Base-by-base conservation (phyloP, 2,797 vertebrate genomes). In the Sebastes nivosus region DNA sequence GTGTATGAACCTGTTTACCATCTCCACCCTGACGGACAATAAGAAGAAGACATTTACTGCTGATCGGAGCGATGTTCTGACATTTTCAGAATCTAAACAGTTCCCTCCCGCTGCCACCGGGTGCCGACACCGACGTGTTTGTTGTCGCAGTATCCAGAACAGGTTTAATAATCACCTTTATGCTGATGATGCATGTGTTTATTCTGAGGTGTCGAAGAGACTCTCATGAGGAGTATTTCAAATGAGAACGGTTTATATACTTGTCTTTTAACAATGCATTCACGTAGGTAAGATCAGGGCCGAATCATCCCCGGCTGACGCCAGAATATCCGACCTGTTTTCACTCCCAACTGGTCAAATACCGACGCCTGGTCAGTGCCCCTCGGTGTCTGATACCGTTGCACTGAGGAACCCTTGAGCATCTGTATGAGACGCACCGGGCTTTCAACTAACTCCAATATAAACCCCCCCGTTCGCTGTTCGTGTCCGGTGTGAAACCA, bases 121-220 rank as follows among this genome's bases (percentile, higher is more conserved):
- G 20, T 38, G 5, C 14, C 52, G 36, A 74, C 32, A 72, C 30
- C 64, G 38, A 20, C 1, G 1, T 34, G 18, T 18, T 22, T 59
- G 29, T 16, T 38, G 46, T 42, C 55, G 52, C 55, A 34, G 54
- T 22, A 29, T 79, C 66, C 22, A 25, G 13, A 10, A 10, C 22
- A 3, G 36, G 34, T 25, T 65, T 16, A 38, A 70, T 52, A 2
- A 36, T 72, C 72, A 13, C 10, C 24, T 50, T 25, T 70, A 65
- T 60, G 80, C 77, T 55, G 61, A 81, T 25, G 75, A 80, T 68
- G 74, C 79, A 71, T 67, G 30, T 65, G 55, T 64, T 27, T 67
- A 60, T 52, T 72, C 4, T 67, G 18, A 73, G 1, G 16, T 30
- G 65, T 14, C 69, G 13, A 38, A 24, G 30, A 34, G 4, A 34